Base-by-base conservation (phyloP, 2,113 vertebrate genomes). In the Sminthopsis crassicaudata region DNA sequence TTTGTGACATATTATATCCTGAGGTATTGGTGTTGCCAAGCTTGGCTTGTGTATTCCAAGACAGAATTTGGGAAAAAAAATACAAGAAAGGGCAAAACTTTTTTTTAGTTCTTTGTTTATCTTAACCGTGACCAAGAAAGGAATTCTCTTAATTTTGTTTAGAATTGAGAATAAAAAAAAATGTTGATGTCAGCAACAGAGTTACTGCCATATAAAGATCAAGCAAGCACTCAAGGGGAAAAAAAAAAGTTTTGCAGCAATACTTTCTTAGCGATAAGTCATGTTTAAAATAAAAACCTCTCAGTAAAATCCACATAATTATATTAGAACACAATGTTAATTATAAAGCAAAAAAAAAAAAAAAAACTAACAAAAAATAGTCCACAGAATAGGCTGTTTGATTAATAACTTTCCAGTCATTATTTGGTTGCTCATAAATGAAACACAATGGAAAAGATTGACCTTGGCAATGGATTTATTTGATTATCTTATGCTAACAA, bases 201-300 rank as follows among this genome's bases (percentile, higher is more conserved):
- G 6, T 93, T 52, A 12, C 48, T 93, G 23, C 0, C 30, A 3
- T 94, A 23, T 48, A 96, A 95, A 30, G 91, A 95, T 90, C 0
- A 92, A 96, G 3, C 0, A 53, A 90, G 22, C 24, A 19, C 9
- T 94, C 94, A 52, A 90, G 6, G 3, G 89, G 46, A 95, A 93
- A 94, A 95, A 90, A 54, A 50, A 0, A 24, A 89, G 3, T 93
- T 8, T 88, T 96, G 51, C 2, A 84, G 12, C 67, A 97, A 24
- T 90, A 90, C 12, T 46, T 95, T 92, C 95, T 53, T 94, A 96
- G 42, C 3, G 2, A 90, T 53, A 2, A 97, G 96, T 9, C n/a
- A 92, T 76, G 2, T 60, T 2, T 84, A 91, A 96, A 92, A 95
- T 89, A 2, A 97, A 84, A 9, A 89, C 0, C 90, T 92, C 0